A percentile compares a stretch with the other conserved stretches of the same genome.
Evolutionary conservation across 2,113 vertebrate species (phyloP).

Genomic region (Cyphomyrus discorhynchus): DNA sequence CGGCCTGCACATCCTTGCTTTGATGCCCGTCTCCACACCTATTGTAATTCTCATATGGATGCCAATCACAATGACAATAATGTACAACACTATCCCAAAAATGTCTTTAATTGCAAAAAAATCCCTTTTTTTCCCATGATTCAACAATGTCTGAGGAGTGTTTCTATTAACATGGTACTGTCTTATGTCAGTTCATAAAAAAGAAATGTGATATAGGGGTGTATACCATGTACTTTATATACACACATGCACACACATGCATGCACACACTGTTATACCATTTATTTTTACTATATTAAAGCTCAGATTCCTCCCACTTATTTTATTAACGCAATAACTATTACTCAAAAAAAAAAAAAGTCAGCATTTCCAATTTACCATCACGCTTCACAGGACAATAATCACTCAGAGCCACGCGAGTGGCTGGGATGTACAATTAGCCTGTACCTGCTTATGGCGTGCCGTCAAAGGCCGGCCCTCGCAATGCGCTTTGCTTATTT

Average conservation of each 20-base stretch:
- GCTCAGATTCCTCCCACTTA: constrained; percentile 30
- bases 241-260: neutral
- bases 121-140: neutral
- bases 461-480: constrained; percentile 62
- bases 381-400: constrained; percentile 54
- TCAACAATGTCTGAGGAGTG: neutral
- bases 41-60: neutral
- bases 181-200: neutral
- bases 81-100: neutral
- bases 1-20: neutral
- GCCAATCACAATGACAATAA: neutral
- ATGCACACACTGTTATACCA: neutral
- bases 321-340: constrained; percentile 56
- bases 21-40: neutral
- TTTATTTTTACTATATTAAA: constrained; percentile 28
- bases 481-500: constrained; percentile 71
- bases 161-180: neutral
- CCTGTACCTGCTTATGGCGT: constrained; percentile 66
- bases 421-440: constrained; percentile 72
- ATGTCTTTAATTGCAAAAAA: neutral
- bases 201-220: neutral
- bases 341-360: constrained; percentile 44
- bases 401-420: constrained; percentile 66
- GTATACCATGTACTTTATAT: neutral
- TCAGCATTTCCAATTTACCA: constrained; percentile 53